Evolutionary conservation across 1,140 invertebrate species (phyloP).

Genomic region (Ectropis grisescens): DNA sequence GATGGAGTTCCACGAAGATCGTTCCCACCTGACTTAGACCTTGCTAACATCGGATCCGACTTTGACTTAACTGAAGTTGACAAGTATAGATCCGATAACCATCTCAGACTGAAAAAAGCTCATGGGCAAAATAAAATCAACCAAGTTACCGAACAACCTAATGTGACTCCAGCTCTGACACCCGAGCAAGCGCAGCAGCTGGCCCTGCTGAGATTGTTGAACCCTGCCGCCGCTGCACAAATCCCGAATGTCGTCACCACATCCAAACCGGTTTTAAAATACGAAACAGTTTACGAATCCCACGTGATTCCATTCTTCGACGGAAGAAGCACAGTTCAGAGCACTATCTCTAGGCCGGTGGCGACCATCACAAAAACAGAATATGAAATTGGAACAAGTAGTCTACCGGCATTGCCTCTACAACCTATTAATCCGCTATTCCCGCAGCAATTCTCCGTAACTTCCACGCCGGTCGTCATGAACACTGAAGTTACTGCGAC

Average conservation of each 20-base stretch:
- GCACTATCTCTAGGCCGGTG: constrained; percentile 81
- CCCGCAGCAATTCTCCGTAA: constrained; percentile 80
- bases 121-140: constrained; percentile 68
- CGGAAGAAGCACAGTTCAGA: constrained; percentile 79
- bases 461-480: constrained; percentile 84
- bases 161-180: constrained; percentile 67
- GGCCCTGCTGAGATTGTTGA: constrained; percentile 78
- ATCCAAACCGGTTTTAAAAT: constrained; percentile 79
- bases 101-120: constrained; percentile 72
- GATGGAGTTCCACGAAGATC: constrained; percentile 74
- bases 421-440: constrained; percentile 68
- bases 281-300: constrained; percentile 85
- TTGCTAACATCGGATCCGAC: constrained; percentile 77
- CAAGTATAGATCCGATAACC: constrained; percentile 69
- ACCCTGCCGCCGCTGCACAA: constrained; percentile 74
- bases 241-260: constrained; percentile 81
- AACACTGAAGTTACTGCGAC: constrained; percentile 85
- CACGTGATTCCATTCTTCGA: constrained; percentile 84
- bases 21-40: constrained; percentile 74
- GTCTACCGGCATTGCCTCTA: constrained; percentile 71
- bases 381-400: constrained; percentile 81
- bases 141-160: constrained; percentile 60
- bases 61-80: constrained; percentile 80
- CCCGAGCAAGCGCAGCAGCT: constrained; percentile 83
- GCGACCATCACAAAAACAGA: constrained; percentile 83